A percentile compares a stretch with the other conserved stretches of the same genome.
Evolutionary conservation across 2,888 invertebrate genomes (phyloP).

Genomic region (Bedellia somnulentella): DNA sequence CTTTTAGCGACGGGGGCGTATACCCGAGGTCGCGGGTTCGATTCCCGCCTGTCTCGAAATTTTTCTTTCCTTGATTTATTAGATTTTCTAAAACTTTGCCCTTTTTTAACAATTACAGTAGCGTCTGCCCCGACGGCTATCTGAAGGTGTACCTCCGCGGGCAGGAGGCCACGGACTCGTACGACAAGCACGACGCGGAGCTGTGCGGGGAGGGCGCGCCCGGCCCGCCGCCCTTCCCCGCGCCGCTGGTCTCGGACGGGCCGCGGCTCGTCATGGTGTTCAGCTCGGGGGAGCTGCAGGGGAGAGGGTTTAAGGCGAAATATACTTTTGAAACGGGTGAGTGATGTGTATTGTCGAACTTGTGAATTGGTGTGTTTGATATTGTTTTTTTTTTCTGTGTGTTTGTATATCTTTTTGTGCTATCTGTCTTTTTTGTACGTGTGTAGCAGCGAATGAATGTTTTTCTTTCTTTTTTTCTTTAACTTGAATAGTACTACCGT

Average conservation of each 20-base stretch:
- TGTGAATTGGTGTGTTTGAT: no score
- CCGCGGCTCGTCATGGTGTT: slow-evolving; percentile 94
- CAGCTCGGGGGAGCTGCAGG: slow-evolving; percentile 89
- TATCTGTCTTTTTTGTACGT: no score
- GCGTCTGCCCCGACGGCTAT: slow-evolving; percentile 86
- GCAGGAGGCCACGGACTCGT: slow-evolving; percentile 89
- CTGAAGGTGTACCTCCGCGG: slow-evolving; percentile 89
- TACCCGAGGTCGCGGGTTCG: no score
- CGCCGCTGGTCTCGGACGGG: slow-evolving; percentile 83
- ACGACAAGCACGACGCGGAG: slow-evolving; percentile 91
- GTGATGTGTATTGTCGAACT: no score
- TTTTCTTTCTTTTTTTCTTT: background rate
- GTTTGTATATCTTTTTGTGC: no score
- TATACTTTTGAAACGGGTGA: slow-evolving; percentile 83
- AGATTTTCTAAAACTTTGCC: no score
- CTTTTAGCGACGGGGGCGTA: no score
- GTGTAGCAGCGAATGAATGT: no score
- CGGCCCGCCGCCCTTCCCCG: slow-evolving; percentile 63
- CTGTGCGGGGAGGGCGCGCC: slow-evolving; percentile 75
- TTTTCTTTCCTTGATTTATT: no score
- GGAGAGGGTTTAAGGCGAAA: slow-evolving; percentile 87
- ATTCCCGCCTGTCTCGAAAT: no score
- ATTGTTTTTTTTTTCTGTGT: no score
- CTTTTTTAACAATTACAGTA: no score
- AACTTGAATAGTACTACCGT: background rate